Conservation (phyloP, 2,113 vertebrate species). For the Syngnathus scovelli region DNA sequence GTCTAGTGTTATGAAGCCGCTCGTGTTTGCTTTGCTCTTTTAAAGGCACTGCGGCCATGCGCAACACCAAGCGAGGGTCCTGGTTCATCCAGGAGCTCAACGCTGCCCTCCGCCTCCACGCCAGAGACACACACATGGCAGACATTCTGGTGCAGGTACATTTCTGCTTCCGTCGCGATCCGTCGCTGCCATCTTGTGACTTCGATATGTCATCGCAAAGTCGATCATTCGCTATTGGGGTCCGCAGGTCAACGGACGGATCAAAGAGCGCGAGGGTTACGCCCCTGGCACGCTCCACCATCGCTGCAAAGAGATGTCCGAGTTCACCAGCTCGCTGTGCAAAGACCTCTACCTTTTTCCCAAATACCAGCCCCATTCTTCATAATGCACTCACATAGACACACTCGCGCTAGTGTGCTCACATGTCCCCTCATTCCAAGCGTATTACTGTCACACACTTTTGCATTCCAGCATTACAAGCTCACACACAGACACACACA, state of each 20-base stretch:
- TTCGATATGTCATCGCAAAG: too few relatives aligned
- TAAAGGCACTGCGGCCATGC: constrained; percentile 89
- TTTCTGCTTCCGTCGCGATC: too few relatives aligned
- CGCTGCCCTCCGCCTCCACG: constrained; percentile 75
- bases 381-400: constrained; percentile 26
- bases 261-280: constrained; percentile 90
- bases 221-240: too few relatives aligned
- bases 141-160: constrained; percentile 92
- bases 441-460: constrained; percentile 37
- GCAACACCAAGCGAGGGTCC: constrained; percentile 93
- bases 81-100: constrained; percentile 93
- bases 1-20: constrained; percentile 14
- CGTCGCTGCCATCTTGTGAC: not conserved
- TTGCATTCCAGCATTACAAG: constrained; percentile 27
- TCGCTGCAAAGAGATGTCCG: constrained; percentile 98
- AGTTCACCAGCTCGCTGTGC: constrained; percentile 93
- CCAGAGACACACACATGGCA: constrained; percentile 84
- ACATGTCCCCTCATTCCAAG: constrained; percentile 14
- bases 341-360: constrained; percentile 91
- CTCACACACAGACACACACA: constrained; percentile 6
- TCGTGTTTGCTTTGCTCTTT: constrained; percentile 7
- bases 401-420: not conserved
- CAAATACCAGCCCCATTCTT: constrained; percentile 72
- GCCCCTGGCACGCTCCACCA: constrained; percentile 91
- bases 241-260: constrained; percentile 81